Base-by-base conservation (phyloP, 2,888 invertebrate species). In the Caenorhabditis afra region DNA sequence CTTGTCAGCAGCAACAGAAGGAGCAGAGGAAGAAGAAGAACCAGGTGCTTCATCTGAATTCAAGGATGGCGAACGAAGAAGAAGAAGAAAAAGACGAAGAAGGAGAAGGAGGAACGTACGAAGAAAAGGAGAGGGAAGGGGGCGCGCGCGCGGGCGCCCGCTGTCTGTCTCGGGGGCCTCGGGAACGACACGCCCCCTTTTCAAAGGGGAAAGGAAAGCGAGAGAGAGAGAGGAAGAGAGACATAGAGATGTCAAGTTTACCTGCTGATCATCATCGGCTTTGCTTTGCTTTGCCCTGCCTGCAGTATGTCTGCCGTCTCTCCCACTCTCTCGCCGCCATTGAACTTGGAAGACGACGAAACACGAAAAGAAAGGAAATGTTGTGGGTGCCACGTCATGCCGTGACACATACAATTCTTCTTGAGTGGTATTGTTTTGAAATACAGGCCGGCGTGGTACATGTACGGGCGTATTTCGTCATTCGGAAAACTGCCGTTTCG, bases 231-330 rank as follows among this genome's bases (percentile, higher is more conserved):
- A 14, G 1, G 16, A 4, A 22, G 41, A 73, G 57, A 53, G 12
- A 44, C 61, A 70, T 71, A n/a, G 71, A 71, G 62, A 71, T 71
- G 71, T 71, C 71, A 71, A 71, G 62, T 71, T 71, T 64, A 71
- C 71, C 71, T 71, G 71, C 71, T 64, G 71, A 70, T 70, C 55
- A 70, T 53, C 61, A 68, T 37, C 18, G 59, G 58, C 68, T 68
- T 59, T 59, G 29, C 29, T 29, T n/a, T n/a, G n/a, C n/a, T n/a
- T n/a, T n/a, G n/a, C n/a, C n/a, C n/a, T n/a, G n/a, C n/a, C n/a
- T 29, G 29, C 58, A 57, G n/a, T n/a, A 50, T 68, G 68, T 66
- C 66, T 66, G 66, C 45, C 16, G 55, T 52, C 59, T 68, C 59
- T 47, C 14, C 14, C 14, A 16, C 20, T 37, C 49, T 41, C n/a